Conservation (phyloP, 2,113 vertebrate species). For the Myiagra hebetior region DNA sequence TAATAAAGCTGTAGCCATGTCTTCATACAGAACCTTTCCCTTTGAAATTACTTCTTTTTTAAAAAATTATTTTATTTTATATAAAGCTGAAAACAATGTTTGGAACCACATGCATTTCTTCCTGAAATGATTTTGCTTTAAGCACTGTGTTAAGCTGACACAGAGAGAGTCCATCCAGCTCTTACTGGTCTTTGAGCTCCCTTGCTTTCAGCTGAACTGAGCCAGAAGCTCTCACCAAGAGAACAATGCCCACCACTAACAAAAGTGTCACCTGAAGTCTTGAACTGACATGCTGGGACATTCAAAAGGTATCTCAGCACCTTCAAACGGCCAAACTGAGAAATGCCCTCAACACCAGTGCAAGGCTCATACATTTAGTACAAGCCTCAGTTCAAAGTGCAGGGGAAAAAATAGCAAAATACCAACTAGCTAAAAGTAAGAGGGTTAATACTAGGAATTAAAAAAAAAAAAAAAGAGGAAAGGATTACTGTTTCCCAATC, state of each 20-base stretch:
- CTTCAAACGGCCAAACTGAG: neutral
- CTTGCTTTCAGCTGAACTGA: neutral
- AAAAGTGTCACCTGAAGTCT: neutral
- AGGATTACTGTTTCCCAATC: neutral
- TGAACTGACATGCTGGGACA: neutral
- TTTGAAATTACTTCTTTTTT: neutral
- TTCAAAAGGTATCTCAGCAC: neutral
- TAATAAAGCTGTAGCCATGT: neutral
- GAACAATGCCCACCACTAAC: neutral
- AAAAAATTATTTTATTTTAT: neutral
- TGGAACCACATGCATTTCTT: neutral
- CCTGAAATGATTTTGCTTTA: neutral
- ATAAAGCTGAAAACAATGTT: neutral
- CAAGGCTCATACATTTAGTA: neutral
- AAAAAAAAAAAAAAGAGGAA: neutral
- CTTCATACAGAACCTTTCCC: neutral
- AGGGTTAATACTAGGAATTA: neutral
- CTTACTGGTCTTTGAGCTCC: neutral
- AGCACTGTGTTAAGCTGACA: neutral
- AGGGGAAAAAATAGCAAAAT: neutral
- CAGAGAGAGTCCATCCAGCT: neutral
- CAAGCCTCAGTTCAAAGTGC: neutral
- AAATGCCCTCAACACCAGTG: fast-evolving
- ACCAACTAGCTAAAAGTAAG: neutral
- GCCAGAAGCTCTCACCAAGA: neutral